Evolutionary conservation across 1,140 invertebrate species (phyloP).

Genomic region (Lordiphosa collinella): DNA sequence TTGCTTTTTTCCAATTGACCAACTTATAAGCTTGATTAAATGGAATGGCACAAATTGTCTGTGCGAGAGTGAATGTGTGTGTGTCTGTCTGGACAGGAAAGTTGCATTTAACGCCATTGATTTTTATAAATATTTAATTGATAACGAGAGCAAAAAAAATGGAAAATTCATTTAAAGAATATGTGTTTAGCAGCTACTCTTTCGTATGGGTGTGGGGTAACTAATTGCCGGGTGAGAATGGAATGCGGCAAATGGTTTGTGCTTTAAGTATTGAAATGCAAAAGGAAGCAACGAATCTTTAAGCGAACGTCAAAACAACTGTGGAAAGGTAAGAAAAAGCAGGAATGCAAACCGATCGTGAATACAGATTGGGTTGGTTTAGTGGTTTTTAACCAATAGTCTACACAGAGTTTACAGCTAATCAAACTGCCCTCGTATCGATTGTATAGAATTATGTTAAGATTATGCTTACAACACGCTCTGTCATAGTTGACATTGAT

Average conservation of each 20-base stretch:
- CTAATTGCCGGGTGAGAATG: no score
- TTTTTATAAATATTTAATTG: slow-evolving; percentile 67
- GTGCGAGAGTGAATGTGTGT: neutral
- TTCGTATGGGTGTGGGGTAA: no score
- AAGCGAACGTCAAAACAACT: no score
- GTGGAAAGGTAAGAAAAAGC: no score
- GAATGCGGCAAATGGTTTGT: no score
- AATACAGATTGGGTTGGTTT: no score
- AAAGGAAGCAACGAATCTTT: neutral
- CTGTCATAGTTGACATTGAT: slow-evolving; percentile 39
- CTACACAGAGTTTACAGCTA: no score
- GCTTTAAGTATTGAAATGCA: no score
- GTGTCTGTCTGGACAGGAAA: slow-evolving; percentile 39
- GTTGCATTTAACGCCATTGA: slow-evolving; percentile 57
- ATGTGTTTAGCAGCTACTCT: no score
- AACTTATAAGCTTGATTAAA: slow-evolving; percentile 48
- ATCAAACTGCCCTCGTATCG: no score
- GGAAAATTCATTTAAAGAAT: neutral
- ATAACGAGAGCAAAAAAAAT: slow-evolving; percentile 6
- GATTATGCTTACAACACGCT: slow-evolving; percentile 8
- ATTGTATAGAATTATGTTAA: slow-evolving; percentile 14
- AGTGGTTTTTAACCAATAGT: no score
- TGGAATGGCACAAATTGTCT: slow-evolving; percentile 42
- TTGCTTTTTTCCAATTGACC: slow-evolving; percentile 56
- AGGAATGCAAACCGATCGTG: no score